phyloP scores from a whole-genome alignment of 1,140 invertebrate genomes.

The Ceratosolen solmsi region DNA sequence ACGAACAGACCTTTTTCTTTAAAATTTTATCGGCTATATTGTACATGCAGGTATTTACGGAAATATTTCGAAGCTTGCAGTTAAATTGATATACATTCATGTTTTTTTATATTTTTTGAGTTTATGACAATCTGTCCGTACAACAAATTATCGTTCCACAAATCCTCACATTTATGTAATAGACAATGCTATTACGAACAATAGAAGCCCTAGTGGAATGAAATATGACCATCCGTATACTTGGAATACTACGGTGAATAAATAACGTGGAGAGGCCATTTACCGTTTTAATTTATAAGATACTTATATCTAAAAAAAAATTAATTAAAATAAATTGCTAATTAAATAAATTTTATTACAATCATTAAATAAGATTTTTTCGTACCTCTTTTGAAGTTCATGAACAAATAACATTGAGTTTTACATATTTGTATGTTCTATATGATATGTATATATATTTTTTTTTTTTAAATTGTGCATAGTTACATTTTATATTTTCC shows the following conservation, averaged over 20 bases:
- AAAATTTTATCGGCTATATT: not conserved
- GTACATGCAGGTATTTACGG: not conserved
- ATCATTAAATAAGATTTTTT: not conserved
- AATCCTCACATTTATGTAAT: conserved; percentile 23
- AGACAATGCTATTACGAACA: conserved; percentile 35
- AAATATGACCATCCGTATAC: conserved; percentile 25
- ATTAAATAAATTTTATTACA: not conserved
- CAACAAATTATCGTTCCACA: conserved; percentile 9
- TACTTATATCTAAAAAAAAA: not conserved
- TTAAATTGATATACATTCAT: not conserved
- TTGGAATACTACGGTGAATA: conserved; percentile 6
- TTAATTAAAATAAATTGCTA: not conserved
- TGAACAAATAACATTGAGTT: not conserved
- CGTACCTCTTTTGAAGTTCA: not conserved
- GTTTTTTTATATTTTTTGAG: conserved; percentile 1
- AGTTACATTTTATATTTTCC: no score
- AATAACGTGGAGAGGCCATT: conserved; percentile 16
- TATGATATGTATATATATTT: no score
- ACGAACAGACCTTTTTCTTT: not conserved
- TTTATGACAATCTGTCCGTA: not conserved
- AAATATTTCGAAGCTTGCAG: not conserved
- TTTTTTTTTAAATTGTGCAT: no score
- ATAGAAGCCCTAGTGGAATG: conserved; percentile 24
- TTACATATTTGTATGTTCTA: no score
- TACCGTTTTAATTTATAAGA: conserved; percentile 13